Base-by-base conservation (phyloP, 2,113 vertebrate genomes). In the Saguinus imperator region DNA sequence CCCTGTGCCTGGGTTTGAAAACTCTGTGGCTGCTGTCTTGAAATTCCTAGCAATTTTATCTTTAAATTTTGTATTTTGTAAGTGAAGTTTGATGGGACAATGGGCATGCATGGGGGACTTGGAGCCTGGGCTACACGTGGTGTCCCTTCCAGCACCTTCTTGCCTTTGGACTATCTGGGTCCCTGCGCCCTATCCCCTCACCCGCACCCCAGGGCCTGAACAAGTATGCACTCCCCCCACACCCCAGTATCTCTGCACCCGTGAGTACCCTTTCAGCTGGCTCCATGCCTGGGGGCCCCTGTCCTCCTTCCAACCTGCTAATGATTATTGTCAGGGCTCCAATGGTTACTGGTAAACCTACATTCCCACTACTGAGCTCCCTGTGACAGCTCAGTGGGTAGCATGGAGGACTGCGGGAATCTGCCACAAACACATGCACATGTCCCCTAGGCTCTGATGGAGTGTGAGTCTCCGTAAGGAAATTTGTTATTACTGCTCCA, bases 81-180 rank as follows among this genome's bases (percentile, higher is more conserved):
- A 29, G 81, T 20, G 48, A 61, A 1, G 64, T 48, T 52, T 52
- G 0, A 1, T 2, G 6, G 68, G 68, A 21, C 66, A 14, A 8
- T 13, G 27, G 40, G 2, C n/a, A 3, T 17, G 40, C 7, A 2
- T 6, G 0, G 1, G 23, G 75, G 29, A 2, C 68, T 13, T 8
- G 27, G 50, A 21, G 17, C 16, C 61, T 50, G 4, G 5, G 20
- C 61, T 16, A 8, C 17, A 8, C 1, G 0, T 0, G 8, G 43
- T 45, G 8, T 12, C 29, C 58, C 8, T 35, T 48, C 25, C 1
- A 1, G 6, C 45, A 66, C 23, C 25, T 23, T 9, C 21, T 3
- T 16, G 25, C 23, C 27, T 40, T 20, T 61, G 1, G 29, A 45
- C 25, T 11, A 20, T 20, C 61, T n/a, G 35, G 40, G 17, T 11